Percentiles rank a stretch among this genome's conserved stretches.
Evolutionary conservation across 1,140 invertebrate species (phyloP).

Genomic region (Steinernema khuongi): DNA sequence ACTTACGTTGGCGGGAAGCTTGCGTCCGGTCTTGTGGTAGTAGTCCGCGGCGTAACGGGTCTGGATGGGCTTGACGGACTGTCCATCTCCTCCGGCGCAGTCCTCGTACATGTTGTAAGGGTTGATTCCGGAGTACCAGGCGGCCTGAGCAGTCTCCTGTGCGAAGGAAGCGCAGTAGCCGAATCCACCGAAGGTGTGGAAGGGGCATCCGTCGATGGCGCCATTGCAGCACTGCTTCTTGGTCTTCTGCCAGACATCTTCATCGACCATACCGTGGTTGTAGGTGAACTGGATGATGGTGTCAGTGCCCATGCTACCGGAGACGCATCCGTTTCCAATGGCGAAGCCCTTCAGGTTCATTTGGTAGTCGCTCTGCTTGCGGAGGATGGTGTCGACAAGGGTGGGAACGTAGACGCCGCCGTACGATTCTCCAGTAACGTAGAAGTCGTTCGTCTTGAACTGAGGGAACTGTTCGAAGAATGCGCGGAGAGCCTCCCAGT

Average conservation of each 20-base stretch:
- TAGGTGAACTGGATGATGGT: slow-evolving; percentile 36
- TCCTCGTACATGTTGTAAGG: slow-evolving; percentile 39
- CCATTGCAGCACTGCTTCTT: slow-evolving; percentile 34
- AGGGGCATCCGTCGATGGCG: slow-evolving; percentile 35
- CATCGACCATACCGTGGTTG: slow-evolving; percentile 34
- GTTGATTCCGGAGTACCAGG: slow-evolving; percentile 34
- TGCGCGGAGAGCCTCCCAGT: slow-evolving; percentile 60
- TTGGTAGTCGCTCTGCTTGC: slow-evolving; percentile 24
- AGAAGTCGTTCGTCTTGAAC: slow-evolving; percentile 60
- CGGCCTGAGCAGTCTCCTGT: slow-evolving; percentile 23
- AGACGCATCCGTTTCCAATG: slow-evolving; percentile 41
- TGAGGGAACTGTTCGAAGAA: slow-evolving; percentile 63
- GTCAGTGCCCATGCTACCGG: slow-evolving; percentile 29
- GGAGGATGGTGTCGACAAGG: slow-evolving; percentile 60
- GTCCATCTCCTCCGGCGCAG: slow-evolving; percentile 15
- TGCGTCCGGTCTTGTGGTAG: slow-evolving; percentile 6
- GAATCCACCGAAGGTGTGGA: slow-evolving; percentile 29
- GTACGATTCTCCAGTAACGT: slow-evolving; percentile 61
- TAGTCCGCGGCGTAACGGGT: slow-evolving; percentile 29
- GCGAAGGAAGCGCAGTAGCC: slow-evolving; percentile 31
- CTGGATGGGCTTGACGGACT: slow-evolving; percentile 5
- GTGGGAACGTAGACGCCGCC: slow-evolving; percentile 62
- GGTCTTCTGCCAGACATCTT: slow-evolving; percentile 30
- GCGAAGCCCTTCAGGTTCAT: slow-evolving; percentile 40
- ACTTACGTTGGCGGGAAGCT: slow-evolving; percentile 3